A percentile compares a stretch with the other conserved stretches of the same genome.
Evolutionary conservation across 2,888 invertebrate species (phyloP).

Genomic region (Laothoe populi): DNA sequence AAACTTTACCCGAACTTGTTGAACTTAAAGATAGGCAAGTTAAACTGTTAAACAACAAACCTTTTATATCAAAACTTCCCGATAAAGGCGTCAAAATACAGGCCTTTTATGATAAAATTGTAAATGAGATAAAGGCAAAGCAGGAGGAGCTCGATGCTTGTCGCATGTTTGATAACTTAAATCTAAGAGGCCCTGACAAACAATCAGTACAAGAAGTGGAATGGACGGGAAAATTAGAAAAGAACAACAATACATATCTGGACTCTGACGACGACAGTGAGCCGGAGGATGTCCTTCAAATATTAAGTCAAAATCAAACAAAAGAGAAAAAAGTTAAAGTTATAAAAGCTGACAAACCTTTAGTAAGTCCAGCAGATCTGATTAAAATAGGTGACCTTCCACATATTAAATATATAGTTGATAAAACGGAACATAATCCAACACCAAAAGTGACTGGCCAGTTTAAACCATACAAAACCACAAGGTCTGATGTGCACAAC

Average conservation of each 20-base stretch:
- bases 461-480: slow-evolving; percentile 86
- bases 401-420: slow-evolving; percentile 82
- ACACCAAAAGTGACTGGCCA: slow-evolving; percentile 61
- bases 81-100: slow-evolving; percentile 86
- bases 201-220: slow-evolving; percentile 82
- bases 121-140: slow-evolving; percentile 73
- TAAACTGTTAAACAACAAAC: slow-evolving; percentile 81
- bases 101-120: slow-evolving; percentile 74
- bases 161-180: slow-evolving; percentile 77
- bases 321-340: slow-evolving; percentile 79
- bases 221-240: slow-evolving; percentile 82
- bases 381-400: slow-evolving; percentile 72
- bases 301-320: slow-evolving; percentile 82
- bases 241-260: slow-evolving; percentile 56
- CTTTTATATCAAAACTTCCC: slow-evolving; percentile 80
- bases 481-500: slow-evolving; percentile 80
- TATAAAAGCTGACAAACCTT: slow-evolving; percentile 69
- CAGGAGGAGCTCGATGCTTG: slow-evolving; percentile 81
- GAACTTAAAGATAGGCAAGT: slow-evolving; percentile 84
- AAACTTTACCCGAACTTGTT: slow-evolving; percentile 73
- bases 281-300: slow-evolving; percentile 84
- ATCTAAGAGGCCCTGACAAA: slow-evolving; percentile 71
- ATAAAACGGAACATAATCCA: slow-evolving; percentile 74
- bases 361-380: slow-evolving; percentile 81
- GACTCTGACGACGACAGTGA: slow-evolving; percentile 86